phyloP scores from a whole-genome alignment of 2,888 invertebrate species.

The Drosophila heteroneura region DNA sequence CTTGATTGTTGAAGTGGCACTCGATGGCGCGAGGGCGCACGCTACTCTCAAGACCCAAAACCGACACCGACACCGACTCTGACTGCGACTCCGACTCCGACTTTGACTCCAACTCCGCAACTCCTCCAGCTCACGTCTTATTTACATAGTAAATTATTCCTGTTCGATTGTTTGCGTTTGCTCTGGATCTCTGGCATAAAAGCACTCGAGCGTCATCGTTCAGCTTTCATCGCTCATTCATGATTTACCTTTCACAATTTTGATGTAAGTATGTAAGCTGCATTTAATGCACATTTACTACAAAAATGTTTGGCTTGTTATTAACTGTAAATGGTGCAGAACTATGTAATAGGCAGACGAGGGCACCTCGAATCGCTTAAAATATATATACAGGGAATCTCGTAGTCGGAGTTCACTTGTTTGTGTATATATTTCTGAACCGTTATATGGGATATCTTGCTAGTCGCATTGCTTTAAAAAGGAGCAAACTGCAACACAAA shows the following conservation, averaged over 20 bases:
- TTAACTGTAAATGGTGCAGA: conserved; percentile 4
- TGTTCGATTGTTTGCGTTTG: conserved; percentile 80
- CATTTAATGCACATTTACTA: conserved; percentile 23
- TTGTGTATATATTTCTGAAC: conserved; percentile 40
- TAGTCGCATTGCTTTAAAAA: conserved; percentile 32
- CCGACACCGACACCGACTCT: not conserved
- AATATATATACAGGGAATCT: not conserved
- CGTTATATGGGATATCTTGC: conserved; percentile 67
- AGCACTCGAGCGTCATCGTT: conserved; percentile 77
- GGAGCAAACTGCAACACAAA: not conserved
- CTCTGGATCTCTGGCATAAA: conserved; percentile 77
- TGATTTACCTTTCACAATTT: conserved; percentile 76
- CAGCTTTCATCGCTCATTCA: conserved; percentile 74
- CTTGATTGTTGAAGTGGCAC: conserved; percentile 81
- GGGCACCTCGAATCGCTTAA: not conserved
- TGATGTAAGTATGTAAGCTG: conserved; percentile 14
- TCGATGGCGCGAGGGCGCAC: conserved; percentile 77
- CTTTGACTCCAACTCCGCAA: conserved; percentile 1
- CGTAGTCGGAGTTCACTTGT: not conserved
- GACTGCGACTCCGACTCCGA: not conserved
- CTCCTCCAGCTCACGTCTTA: conserved; percentile 61
- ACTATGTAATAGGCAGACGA: not conserved
- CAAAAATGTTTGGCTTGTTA: conserved; percentile 21
- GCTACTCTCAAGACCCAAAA: conserved; percentile 64
- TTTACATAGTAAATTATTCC: conserved; percentile 82